Evolutionary conservation across 2,113 vertebrate genomes (phyloP), one percentile per base, ranked within the genome.

Genomic region (Neofelis nebulosa): DNA sequence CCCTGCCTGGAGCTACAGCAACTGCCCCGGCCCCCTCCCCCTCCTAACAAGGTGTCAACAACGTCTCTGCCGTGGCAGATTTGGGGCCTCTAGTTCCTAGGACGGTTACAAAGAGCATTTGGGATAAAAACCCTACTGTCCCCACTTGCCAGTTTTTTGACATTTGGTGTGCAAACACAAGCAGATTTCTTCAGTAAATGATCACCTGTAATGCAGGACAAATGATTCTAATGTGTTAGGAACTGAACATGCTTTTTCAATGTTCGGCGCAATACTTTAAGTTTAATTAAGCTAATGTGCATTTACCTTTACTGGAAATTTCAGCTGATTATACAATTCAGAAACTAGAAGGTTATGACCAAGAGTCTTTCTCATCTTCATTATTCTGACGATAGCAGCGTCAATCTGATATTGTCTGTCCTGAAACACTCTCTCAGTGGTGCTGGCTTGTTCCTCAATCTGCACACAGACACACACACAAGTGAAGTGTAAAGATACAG

Each of bases 361-460:
- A 13, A 99, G 99, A 1, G 99, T 99, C 98, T 99, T 99, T 66
- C 99, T 99, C 99, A 99, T 99, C 98, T 99, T 99, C 99, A 99
- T 99, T 98, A 99, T 99, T 88, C 99, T 99, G 36, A 99, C 99
- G 8, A 99, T 99, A 86, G 99, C 99, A 66, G 99, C 99, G 73
- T 99, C 99, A 16, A 99, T 99, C 98, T 99, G 99, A 92, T 99
- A 99, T 50, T 99, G 99, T 83, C 99, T 97, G 91, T 99, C 99
- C 97, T 99, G 99, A 98, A 99, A 99, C 50, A 99, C 99, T 6
- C 99, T 98, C 97, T 99, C 99, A 4, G 99, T 99, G 95, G 99
- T 99, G 99, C 99, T 99, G 19, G 99, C 99, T 96, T 99, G 99
- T 98, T 99, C 99, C 96, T 99, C 99, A 0, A 99, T 99, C 99